Evolutionary conservation across 2,113 vertebrate species (phyloP).

Genomic region (Micromys minutus): DNA sequence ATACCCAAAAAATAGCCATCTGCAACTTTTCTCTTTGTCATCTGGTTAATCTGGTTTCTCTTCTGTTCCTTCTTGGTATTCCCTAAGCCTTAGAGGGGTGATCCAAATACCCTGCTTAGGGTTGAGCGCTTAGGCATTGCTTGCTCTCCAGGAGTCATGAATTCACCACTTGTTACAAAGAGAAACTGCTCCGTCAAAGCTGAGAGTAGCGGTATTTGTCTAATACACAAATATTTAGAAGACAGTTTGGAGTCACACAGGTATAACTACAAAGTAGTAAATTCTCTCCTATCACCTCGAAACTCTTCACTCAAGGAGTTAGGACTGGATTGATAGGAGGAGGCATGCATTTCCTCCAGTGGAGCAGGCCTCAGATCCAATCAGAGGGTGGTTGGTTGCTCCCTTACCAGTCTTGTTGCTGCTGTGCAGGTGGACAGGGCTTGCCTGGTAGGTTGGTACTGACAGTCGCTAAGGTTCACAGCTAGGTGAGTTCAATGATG

Average conservation of each 20-base stretch:
- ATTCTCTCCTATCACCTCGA: neutral
- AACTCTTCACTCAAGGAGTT: neutral
- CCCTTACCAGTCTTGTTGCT: neutral
- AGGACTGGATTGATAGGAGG: too few relatives aligned
- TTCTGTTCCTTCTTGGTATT: neutral
- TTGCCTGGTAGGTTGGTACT: neutral
- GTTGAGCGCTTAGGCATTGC: neutral
- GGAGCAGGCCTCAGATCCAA: neutral
- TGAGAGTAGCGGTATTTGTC: neutral
- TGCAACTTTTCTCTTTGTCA: neutral
- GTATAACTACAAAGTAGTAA: neutral
- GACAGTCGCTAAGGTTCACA: neutral
- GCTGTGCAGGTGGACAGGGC: too few relatives aligned
- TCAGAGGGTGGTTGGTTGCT: neutral
- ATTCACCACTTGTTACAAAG: too few relatives aligned
- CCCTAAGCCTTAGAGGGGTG: too few relatives aligned
- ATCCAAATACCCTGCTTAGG: neutral
- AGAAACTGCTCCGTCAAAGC: neutral
- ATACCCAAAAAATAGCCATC: too few relatives aligned
- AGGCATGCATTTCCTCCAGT: too few relatives aligned
- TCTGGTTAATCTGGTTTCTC: neutral
- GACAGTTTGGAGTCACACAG: too few relatives aligned
- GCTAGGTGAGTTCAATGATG: neutral
- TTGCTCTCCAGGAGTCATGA: neutral
- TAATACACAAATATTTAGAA: neutral